phyloP scores from a whole-genome alignment of 2,888 invertebrate genomes.

The Meghimatium bilineatum region DNA sequence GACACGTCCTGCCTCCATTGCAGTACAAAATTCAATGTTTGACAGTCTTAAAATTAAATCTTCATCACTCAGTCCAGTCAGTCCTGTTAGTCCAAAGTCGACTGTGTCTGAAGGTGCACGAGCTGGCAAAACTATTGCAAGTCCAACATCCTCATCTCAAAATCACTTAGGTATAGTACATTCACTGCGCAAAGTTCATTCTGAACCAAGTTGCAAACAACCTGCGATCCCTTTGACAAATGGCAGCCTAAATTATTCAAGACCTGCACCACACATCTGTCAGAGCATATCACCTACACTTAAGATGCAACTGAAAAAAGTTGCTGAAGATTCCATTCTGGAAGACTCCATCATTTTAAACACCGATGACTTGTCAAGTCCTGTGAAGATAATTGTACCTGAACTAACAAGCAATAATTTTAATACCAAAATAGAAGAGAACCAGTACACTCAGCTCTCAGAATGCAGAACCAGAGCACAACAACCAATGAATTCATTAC shows the following conservation, averaged over 20 bases:
- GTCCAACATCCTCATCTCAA: conserved; percentile 28
- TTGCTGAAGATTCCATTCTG: conserved; percentile 48
- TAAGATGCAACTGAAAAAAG: conserved; percentile 50
- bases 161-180: conserved; percentile 40
- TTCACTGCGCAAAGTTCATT: conserved; percentile 48
- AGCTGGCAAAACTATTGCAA: conserved; percentile 32
- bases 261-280: conserved; percentile 11
- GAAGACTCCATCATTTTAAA: conserved; percentile 49
- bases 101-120: conserved; percentile 39
- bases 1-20: conserved; percentile 37
- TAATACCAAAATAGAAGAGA: background rate
- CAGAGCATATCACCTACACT: conserved; percentile 59
- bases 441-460: conserved; percentile 49
- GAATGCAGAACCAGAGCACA: conserved; percentile 38
- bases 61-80: conserved; percentile 31
- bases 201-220: conserved; percentile 52
- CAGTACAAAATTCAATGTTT: conserved; percentile 69
- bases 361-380: conserved; percentile 23
- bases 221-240: conserved; percentile 43
- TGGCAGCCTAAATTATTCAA: conserved; percentile 37
- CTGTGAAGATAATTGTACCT: background rate
- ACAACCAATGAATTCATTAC: background rate
- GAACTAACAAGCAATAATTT: background rate
- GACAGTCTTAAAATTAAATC: conserved; percentile 63
- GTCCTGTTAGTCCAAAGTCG: conserved; percentile 47